Percentiles rank a stretch among this genome's conserved stretches.
Conservation (phyloP, 2,113 vertebrate genomes). For the Malurus alboscapulatus region DNA sequence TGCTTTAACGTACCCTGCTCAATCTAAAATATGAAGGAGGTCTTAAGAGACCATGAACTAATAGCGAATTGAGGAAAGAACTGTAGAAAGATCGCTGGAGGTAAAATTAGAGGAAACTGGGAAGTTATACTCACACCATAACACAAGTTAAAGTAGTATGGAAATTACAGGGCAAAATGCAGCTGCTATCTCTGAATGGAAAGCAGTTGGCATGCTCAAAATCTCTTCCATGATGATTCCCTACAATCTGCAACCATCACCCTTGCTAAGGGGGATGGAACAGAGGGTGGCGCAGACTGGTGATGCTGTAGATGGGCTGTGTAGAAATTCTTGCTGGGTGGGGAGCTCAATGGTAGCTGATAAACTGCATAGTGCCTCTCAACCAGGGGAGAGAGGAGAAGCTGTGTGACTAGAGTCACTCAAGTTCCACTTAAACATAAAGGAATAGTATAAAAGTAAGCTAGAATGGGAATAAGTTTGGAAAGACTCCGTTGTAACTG, state of each 20-base stretch:
- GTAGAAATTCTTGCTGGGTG: neutral
- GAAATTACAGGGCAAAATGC: neutral
- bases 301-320: fast-evolving
- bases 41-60: neutral
- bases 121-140: neutral
- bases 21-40: neutral
- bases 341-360: neutral
- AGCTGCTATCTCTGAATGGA: neutral
- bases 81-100: neutral
- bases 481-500: neutral
- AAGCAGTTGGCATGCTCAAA: neutral
- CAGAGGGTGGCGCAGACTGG: fast-evolving
- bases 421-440: neutral
- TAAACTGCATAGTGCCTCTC: neutral
- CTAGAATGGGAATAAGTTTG: neutral
- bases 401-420: neutral
- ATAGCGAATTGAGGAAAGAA: neutral
- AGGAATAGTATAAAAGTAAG: neutral
- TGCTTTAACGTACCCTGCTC: neutral
- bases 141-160: neutral
- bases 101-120: neutral
- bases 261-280: neutral
- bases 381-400: neutral
- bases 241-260: neutral
- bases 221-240: neutral